Evolutionary conservation across 2,797 vertebrate genomes (phyloP).

Genomic region (Malurus leucopterus): DNA sequence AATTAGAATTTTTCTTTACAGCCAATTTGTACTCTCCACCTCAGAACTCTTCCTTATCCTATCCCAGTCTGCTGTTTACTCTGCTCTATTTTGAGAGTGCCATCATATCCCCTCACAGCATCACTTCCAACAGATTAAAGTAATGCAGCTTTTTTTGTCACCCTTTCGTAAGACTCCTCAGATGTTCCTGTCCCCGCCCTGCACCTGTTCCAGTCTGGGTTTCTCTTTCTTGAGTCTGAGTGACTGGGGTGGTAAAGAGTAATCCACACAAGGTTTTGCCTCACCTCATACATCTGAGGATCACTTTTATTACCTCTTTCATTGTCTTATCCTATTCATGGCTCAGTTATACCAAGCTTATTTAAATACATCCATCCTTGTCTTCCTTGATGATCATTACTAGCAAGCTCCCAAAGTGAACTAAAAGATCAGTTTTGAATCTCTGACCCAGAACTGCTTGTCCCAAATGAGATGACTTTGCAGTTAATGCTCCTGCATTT

Average conservation of each 20-base stretch:
- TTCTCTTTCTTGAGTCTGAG: background rate
- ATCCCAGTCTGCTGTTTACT: constrained; percentile 3
- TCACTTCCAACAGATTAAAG: constrained; percentile 28
- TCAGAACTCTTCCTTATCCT: background rate
- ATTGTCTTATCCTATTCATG: background rate
- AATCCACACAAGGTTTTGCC: background rate
- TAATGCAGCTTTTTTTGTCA: constrained; percentile 19
- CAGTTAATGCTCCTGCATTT: background rate
- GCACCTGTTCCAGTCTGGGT: constrained; percentile 25
- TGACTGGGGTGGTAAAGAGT: background rate
- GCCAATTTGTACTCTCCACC: background rate
- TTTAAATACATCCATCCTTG: background rate
- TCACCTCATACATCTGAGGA: background rate
- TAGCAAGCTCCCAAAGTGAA: background rate
- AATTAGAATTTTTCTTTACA: background rate
- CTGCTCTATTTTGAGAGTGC: constrained; percentile 34
- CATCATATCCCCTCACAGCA: background rate
- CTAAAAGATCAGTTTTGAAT: background rate
- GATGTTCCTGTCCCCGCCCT: background rate
- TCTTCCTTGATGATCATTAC: background rate
- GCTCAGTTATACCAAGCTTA: background rate
- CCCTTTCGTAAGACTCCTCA: constrained; percentile 18
- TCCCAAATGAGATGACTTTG: background rate
- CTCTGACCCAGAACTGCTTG: background rate
- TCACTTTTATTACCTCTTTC: background rate